phyloP scores from a whole-genome alignment of 2,888 invertebrate genomes.

The Dynastes hyllus region DNA sequence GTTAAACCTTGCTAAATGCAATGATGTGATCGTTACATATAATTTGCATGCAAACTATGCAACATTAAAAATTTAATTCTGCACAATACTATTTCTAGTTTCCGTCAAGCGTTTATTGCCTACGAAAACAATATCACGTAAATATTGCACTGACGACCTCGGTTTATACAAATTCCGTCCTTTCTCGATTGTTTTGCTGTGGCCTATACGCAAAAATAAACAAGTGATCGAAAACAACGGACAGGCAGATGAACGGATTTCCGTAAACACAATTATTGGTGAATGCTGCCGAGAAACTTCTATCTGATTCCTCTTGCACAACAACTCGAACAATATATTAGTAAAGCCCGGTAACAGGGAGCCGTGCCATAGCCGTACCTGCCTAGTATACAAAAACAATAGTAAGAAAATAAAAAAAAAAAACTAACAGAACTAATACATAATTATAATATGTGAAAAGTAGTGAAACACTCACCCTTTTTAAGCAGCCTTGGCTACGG shows the following conservation, averaged over 20 bases:
- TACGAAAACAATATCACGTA: conserved; percentile 12
- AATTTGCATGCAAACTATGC: neutral
- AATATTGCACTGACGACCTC: conserved; percentile 22
- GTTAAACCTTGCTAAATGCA: neutral
- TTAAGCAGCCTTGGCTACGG: too few species aligned
- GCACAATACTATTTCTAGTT: neutral
- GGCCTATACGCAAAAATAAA: conserved; percentile 5
- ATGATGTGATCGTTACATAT: neutral
- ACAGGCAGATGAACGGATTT: neutral
- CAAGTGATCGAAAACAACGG: conserved; percentile 13
- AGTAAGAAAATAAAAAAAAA: too few species aligned
- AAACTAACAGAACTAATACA: too few species aligned
- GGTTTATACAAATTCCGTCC: conserved; percentile 25
- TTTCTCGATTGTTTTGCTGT: conserved; percentile 19
- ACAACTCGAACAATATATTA: neutral
- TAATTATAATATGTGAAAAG: too few species aligned
- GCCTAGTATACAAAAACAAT: too few species aligned
- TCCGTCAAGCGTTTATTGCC: neutral
- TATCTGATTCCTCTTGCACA: neutral
- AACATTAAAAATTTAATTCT: neutral
- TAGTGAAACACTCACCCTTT: too few species aligned
- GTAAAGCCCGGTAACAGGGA: neutral
- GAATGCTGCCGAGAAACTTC: neutral
- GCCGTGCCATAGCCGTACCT: too few species aligned
- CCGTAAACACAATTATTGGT: neutral